Evolutionary conservation across 1,140 invertebrate species (phyloP), one percentile per base, ranked within the genome.

Genomic region (Heliconius melpomene): DNA sequence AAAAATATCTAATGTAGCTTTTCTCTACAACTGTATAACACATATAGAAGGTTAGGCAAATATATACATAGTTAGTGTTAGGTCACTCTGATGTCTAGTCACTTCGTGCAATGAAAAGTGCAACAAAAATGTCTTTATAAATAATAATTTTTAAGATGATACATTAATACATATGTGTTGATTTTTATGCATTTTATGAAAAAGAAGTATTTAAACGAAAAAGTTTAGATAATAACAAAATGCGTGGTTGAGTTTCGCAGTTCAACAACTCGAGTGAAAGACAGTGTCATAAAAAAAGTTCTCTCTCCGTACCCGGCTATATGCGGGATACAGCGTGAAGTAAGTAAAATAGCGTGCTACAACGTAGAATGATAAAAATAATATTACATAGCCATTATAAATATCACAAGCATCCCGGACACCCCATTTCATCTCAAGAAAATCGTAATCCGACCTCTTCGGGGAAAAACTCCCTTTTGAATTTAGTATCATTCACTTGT

Each of bases 361-460:
- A 57, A n/a, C 20, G 2, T 57, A 23, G 3, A 57, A 23, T 57
- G 54, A 57, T 57, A 66, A 66, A 66, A 66, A 66, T 29, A 66
- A 66, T 66, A 66, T 66, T 29, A 66, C 26, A 13, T 29, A 66
- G 60, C 60, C 60, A 66, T 66, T 66, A 66, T 29, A 66, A 66
- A 66, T 66, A 66, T 26, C 9, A 16, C 9, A 29, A 66, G 60
- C 26, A 66, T 66, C 74, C 74, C 20, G 50, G 32, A 52, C 73
- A 76, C 74, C 74, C 74, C 54, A 76, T 66, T 29, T 60, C 74
- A 26, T 52, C 60, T 66, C 46, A 50, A 50, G 50, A 13, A 75
- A 54, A 66, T 26, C 60, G 74, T 76, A 76, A 76, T 76, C 74
- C 74, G 32, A 76, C 74, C 57, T 76, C 57, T 66, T 66, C 74